Conservation (phyloP, 2,797 vertebrate species). For the Picus viridis region DNA sequence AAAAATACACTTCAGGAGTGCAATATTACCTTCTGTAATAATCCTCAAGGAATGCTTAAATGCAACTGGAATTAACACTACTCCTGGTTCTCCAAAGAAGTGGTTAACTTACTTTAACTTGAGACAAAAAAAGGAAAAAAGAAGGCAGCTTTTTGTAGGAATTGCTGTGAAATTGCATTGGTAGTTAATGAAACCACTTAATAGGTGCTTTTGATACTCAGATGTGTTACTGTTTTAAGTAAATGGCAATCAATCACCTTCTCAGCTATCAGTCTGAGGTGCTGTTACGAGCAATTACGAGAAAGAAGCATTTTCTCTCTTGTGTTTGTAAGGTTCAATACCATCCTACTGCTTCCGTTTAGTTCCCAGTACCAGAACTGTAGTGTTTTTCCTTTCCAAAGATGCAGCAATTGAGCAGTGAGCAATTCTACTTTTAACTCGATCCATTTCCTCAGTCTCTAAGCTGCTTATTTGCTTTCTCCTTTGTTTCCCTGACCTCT, state of each 20-base stretch:
- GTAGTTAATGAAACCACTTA: neutral
- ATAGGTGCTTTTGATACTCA: neutral
- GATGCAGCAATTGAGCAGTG: neutral
- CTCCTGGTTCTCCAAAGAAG: neutral
- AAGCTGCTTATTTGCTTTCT: slow-evolving; percentile 16
- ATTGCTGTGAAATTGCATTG: neutral
- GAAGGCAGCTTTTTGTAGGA: neutral
- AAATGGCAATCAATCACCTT: neutral
- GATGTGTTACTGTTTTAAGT: neutral
- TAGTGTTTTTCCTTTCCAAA: neutral
- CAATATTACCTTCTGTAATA: neutral
- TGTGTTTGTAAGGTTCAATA: neutral
- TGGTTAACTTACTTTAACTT: neutral
- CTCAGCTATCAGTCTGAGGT: neutral
- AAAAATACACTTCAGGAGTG: neutral
- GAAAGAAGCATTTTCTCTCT: neutral
- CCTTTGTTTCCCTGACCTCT: slow-evolving; percentile 24
- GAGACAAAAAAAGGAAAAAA: neutral
- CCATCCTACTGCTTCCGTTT: neutral
- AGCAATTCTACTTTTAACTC: neutral
- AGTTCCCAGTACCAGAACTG: neutral
- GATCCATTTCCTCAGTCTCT: neutral
- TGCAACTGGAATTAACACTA: neutral
- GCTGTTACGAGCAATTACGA: neutral
- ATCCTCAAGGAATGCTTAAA: neutral